Evolutionary conservation across 1,140 invertebrate species (phyloP).

Genomic region (Mactra quadrangularis): DNA sequence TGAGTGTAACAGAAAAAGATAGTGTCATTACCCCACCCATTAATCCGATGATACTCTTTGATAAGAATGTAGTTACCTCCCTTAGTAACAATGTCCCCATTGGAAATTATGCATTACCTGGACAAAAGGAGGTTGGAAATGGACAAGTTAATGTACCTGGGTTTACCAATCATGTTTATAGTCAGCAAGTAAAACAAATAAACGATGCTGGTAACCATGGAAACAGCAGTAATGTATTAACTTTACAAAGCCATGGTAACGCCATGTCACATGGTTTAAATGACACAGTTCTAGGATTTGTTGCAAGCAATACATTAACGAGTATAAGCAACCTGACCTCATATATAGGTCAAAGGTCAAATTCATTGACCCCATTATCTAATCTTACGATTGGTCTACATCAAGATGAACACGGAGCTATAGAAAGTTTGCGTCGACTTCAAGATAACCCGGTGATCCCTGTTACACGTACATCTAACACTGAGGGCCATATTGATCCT

Average conservation of each 20-base stretch:
- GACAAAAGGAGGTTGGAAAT: background rate
- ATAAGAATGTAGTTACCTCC: conserved; percentile 26
- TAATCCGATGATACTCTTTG: conserved; percentile 48
- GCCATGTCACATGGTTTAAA: background rate
- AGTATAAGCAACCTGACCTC: conserved; percentile 8
- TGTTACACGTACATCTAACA: background rate
- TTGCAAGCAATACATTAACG: conserved; percentile 18
- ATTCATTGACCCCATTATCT: conserved; percentile 1
- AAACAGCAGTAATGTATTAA: background rate
- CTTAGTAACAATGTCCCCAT: background rate
- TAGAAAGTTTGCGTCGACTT: conserved; percentile 41
- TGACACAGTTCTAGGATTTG: conserved; percentile 19
- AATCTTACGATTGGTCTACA: background rate
- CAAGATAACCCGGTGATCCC: conserved; percentile 22
- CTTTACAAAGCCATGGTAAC: background rate
- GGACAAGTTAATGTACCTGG: background rate
- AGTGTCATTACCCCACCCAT: conserved; percentile 18
- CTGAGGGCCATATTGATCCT: background rate
- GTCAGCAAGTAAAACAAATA: conserved; percentile 17
- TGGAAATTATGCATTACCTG: background rate
- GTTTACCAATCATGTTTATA: conserved; percentile 27
- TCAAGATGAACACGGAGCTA: conserved; percentile 31
- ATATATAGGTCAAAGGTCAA: background rate
- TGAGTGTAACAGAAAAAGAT: conserved; percentile 11
- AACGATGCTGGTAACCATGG: background rate